Evolutionary conservation across 2,888 invertebrate species (phyloP), one percentile per base, ranked within the genome.

Genomic region (Holacanthella duospinosa): DNA sequence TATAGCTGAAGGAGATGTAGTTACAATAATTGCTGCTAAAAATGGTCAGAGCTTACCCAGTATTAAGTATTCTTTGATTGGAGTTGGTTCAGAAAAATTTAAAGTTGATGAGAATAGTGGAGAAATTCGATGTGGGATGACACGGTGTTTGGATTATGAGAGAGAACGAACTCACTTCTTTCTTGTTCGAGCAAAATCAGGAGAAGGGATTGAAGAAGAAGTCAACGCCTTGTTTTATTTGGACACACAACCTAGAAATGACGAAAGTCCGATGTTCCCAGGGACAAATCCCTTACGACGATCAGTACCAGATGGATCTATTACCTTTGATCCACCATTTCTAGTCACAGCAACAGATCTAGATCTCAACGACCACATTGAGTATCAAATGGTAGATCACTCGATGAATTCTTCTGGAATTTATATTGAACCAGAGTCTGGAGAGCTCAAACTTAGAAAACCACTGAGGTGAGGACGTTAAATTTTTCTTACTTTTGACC

Each of bases 251-350:
- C 70, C 68, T 53, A 63, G 48, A 25, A 68, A 69, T 61, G 69
- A 69, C 56, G 69, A 76, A 61, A 64, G 68, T 2, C 75, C 75
- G 1, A 63, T 66, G n/a, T 75, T 76, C 65, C 26, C 53, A 3
- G 43, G 27, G 12, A 43, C 24, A 24, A 64, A 64, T 29, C 74
- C 75, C 63, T 65, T 68, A 21, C 65, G 74, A 19, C 67, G 88
- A 62, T 88, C 86, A 0, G 85, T 92, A 4, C 80, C 87, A 64
- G 90, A 92, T 75, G 87, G 86, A 0, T 86, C 86, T 0, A 82
- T 81, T 0, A 83, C 82, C 69, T 89, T 92, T 75, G 86, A 89
- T 69, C 88, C 91, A 0, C 87, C 88, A 65, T 82, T 91, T 72
- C 83, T 86, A 68, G 84, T 91, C 12, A 82, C 85, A 76, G 85